Evolutionary conservation across 2,888 invertebrate genomes (phyloP).

Genomic region (Bugulina stolonifera): DNA sequence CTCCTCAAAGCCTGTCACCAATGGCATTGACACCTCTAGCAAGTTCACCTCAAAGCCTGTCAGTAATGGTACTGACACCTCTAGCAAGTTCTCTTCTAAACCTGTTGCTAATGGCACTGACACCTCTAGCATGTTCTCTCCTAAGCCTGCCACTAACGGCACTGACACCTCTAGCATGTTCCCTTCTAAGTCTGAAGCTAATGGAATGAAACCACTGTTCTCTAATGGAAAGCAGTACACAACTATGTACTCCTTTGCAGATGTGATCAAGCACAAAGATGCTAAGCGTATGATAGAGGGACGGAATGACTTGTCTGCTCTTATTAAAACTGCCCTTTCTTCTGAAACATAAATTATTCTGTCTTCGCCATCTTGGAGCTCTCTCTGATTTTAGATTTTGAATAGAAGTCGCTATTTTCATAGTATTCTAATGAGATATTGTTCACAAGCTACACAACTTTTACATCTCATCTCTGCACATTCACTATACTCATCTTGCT

Average conservation of each 20-base stretch:
- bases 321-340: background rate
- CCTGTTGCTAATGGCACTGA: background rate
- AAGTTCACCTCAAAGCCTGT: background rate
- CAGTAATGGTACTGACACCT: background rate
- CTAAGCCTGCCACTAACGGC: background rate
- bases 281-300: background rate
- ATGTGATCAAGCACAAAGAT: conserved; percentile 13
- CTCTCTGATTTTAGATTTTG: no score
- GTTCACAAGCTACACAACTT: no score
- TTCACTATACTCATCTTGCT: no score
- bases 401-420: no score
- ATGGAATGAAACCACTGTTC: background rate
- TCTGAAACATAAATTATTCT: no score
- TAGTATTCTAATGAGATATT: no score
- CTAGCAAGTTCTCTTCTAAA: background rate
- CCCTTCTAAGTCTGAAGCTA: background rate
- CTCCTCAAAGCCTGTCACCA: background rate
- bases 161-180: background rate
- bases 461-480: no score
- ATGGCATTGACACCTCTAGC: background rate
- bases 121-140: no score
- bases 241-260: conserved; percentile 8
- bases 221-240: background rate
- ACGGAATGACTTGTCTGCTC: background rate
- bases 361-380: no score